Evolutionary conservation across 2,888 invertebrate species (phyloP).

Genomic region (Uloborus plumipes): DNA sequence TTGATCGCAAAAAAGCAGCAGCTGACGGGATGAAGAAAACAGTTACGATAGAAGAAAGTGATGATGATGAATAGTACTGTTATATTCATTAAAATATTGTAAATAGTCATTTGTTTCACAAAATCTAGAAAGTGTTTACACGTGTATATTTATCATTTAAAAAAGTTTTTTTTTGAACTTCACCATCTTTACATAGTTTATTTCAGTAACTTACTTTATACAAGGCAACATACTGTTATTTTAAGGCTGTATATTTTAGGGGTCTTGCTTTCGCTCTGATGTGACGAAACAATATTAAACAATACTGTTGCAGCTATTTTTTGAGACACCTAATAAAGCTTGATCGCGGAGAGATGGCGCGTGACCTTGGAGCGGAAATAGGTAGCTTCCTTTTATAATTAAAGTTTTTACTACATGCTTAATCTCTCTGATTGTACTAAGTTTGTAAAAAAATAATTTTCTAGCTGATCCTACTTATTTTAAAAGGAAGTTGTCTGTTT

Average conservation of each 20-base stretch:
- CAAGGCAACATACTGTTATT: background rate
- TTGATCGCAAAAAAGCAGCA: conserved; percentile 63
- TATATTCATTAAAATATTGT: conserved; percentile 3
- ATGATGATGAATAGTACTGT: conserved; percentile 44
- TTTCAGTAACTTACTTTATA: background rate
- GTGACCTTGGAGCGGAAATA: too few species aligned
- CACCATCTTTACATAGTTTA: background rate
- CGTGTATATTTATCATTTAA: background rate
- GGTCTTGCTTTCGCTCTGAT: too few species aligned
- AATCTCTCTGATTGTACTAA: too few species aligned
- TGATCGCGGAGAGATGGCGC: too few species aligned
- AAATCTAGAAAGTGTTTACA: background rate
- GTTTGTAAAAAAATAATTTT: too few species aligned
- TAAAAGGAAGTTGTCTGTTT: too few species aligned
- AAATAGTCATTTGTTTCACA: background rate
- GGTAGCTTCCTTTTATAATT: too few species aligned
- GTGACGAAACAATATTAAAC: background rate
- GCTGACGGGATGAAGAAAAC: conserved; percentile 58
- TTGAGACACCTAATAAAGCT: too few species aligned
- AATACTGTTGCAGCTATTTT: too few species aligned
- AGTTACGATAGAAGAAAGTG: conserved; percentile 63
- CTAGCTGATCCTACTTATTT: too few species aligned
- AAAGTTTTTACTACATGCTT: too few species aligned
- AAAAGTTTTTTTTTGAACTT: background rate
- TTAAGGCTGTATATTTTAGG: too few species aligned